Evolutionary conservation across 2,888 invertebrate genomes (phyloP), one percentile per base, ranked within the genome.

Genomic region (Miltochrista miniata): DNA sequence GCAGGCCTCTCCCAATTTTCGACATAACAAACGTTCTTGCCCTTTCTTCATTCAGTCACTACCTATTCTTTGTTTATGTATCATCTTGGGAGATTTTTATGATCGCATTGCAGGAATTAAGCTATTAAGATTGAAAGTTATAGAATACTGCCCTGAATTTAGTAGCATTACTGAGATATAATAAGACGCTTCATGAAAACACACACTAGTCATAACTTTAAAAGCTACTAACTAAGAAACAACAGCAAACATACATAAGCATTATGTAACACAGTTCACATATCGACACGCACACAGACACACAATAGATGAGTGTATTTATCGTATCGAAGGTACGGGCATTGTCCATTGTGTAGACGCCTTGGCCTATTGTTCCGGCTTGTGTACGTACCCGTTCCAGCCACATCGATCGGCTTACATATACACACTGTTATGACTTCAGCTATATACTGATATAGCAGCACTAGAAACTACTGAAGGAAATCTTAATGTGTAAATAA

Each of bases 321-420:
- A 81, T 83, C 76, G 81, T 81, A 82, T 85, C 80, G 80, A 74
- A 81, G 81, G 80, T 74, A 82, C 72, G 68, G 75, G 83, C 83
- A 89, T 90, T 90, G 90, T 90, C 90, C 90, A 90, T 90, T 90
- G 90, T 89, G 83, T 85, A 70, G 79, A 79, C 83, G 83, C 79
- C 82, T 82, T 81, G 61, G 72, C 56, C 87, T 78, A 90, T 90
- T 90, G 90, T 90, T 90, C 81, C 67, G 68, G 53, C 65, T 66
- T 74, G 74, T 78, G 72, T 85, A 80, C 76, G 74, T 76, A 78
- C 70, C 70, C 63, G 63, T 71, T 72, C 70, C 64, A 72, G 71
- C 70, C 70, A 79, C 78, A 79, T 82, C 80, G 81, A 81, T 79
- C 73, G 76, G 51, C 76, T 82, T 78, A 80, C 80, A 79, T 79